Base-by-base conservation (phyloP, 1,140 invertebrate genomes). In the Panulirus ornatus region DNA sequence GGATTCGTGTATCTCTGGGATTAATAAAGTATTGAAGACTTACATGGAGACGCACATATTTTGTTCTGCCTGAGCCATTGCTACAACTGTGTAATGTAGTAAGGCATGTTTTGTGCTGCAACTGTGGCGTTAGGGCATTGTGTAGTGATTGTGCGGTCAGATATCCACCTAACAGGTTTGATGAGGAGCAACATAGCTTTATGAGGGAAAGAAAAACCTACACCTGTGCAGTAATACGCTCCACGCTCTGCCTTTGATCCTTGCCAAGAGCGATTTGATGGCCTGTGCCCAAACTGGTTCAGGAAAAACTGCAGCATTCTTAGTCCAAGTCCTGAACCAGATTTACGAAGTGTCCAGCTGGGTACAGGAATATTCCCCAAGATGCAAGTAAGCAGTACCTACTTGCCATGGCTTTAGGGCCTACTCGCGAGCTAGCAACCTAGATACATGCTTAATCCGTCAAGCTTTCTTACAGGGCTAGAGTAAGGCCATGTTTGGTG, bases 361-460 rank as follows among this genome's bases (percentile, higher is more conserved):
- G 51, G 58, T 84, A 92, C 73, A 91, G 87, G 38, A 91, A 91
- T 44, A 91, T 86, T 36, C 89, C 90, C 22, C 83, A 91, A 73
- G 95, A 95, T 92, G 95, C 96, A 84, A 96, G 97, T 92, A 99
- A 99, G 94, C 98, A 99, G 94, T 99, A 96, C 94, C 99, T 99
- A 0, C 94, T 99, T 92, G 98, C 96, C 96, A 94, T 99, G 88
- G 94, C 97, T 42, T 93, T 96, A 93, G 98, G 98, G 54, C 99
- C 99, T 11, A 99, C 98, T 71, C 95, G 98, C 93, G 99, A 99
- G 95, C 95, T 99, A 92, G 98, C 98, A 73, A 98, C 97, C 9
- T 98, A 99, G 93, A 99, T 99, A 93, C 99, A 97, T 93, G 98
- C 99, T 93, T 99, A 99, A 94, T 98, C 98, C 87, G 96, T 97